Base-by-base conservation (phyloP, 2,888 invertebrate genomes). In the Xestia xanthographa region DNA sequence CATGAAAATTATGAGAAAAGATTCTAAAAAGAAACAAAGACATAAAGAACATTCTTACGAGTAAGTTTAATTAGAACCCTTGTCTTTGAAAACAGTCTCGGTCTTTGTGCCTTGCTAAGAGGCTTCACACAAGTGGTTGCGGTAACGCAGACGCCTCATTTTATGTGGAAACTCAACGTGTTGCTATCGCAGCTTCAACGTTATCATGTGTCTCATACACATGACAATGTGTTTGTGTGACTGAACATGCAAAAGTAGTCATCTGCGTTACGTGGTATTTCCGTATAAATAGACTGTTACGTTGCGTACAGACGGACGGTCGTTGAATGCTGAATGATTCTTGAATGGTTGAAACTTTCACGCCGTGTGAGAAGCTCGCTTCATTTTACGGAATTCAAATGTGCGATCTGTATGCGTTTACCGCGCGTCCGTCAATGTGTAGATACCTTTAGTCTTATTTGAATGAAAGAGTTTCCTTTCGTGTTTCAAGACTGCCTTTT, bases 1-100 rank as follows among this genome's bases (percentile, higher is more conserved):
- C 82, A 85, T 82, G 84, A 75, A 89, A 87, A 87, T 89, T 87
- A 84, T 72, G 85, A 84, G 78, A 83, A 85, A 77, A 80, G 63
- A 81, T 86, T 83, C 82, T 26, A 77, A 87, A 89, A 88, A 86
- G 84, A 85, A 89, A 88, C 86, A 89, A 88, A 89, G 84, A 85
- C 38, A 75, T 77, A 56, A 80, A 84, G 83, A 87, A 86, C 83
- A 86, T 86, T 87, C 81, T 84, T 84, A 80, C 85, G 84, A 90
- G 86, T 86, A 83, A 86, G 79, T 89, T 89, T 90, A 90, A 90
- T 90, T 90, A 90, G 86, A 80, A 83, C 73, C 67, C 75, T 50
- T 70, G 79, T 71, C 82, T 84, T 83, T 86, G 84, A 82, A 82
- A 85, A 83, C 79, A 81, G 69, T 80, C 76, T 66, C 53, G 48